Percentiles rank a stretch among this genome's conserved stretches.
Conservation (phyloP, 1,140 invertebrate genomes). For the Zaprionus lachaisei region DNA sequence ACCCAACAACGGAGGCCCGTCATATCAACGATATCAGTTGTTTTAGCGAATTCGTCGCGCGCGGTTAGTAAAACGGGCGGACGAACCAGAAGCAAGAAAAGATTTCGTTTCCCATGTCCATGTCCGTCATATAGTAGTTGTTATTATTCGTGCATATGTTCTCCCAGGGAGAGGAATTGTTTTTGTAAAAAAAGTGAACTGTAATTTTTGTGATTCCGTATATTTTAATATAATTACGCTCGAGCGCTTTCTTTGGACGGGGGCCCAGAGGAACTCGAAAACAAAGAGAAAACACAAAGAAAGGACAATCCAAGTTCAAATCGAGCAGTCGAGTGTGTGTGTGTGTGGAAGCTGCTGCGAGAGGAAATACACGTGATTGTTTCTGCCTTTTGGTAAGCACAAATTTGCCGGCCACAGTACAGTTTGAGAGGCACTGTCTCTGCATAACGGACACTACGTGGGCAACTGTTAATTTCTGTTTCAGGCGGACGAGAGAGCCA, state of each 20-base stretch:
- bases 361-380: slow-evolving; percentile 30
- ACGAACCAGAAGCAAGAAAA: slow-evolving; percentile 42
- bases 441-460: slow-evolving; percentile 13
- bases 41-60: slow-evolving; percentile 76
- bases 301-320: slow-evolving; percentile 76
- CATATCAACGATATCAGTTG: slow-evolving; percentile 81
- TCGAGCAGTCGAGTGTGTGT: slow-evolving; percentile 12
- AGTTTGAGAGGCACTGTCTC: slow-evolving; percentile 48
- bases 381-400: slow-evolving; percentile 57
- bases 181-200: slow-evolving; percentile 46
- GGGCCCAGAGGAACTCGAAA: slow-evolving; percentile 21
- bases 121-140: slow-evolving; percentile 54
- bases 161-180: slow-evolving; percentile 24
- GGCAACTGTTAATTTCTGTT: slow-evolving; percentile 10
- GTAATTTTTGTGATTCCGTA: slow-evolving; percentile 65
- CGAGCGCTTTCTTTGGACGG: slow-evolving; percentile 55
- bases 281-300: slow-evolving; percentile 33
- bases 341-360: slow-evolving; percentile 52
- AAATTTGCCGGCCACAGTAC: slow-evolving; percentile 44
- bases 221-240: slow-evolving; percentile 72
- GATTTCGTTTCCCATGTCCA: slow-evolving; percentile 45
- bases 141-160: slow-evolving; percentile 13
- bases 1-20: slow-evolving; percentile 70
- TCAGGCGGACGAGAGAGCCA: background rate
- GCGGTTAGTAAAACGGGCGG: slow-evolving; percentile 51